These are phyloP conservation scores for Clarias gariepinus DNA, from an alignment of 2,113 vertebrate genomes.

Conservation along the genomic window DNA sequence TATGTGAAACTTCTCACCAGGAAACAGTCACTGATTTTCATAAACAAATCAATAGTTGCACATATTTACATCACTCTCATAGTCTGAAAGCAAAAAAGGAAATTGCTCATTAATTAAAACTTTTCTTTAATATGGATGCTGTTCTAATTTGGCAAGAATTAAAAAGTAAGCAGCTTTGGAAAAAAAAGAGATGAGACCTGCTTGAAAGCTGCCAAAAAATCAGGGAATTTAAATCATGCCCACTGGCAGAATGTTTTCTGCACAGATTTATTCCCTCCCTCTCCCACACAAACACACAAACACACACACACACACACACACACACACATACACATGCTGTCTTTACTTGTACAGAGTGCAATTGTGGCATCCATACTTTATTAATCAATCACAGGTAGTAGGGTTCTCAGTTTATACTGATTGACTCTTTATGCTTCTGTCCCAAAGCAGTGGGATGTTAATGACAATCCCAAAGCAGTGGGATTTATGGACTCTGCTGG, in stretches of 20 bases:
- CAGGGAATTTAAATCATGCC: constrained; percentile 70
- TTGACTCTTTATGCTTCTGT: constrained; percentile 1
- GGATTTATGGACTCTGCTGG: neutral
- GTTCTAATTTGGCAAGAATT: constrained; percentile 71
- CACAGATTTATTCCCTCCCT: constrained; percentile 60
- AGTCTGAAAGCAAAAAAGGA: constrained; percentile 52
- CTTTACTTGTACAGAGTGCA: constrained; percentile 6
- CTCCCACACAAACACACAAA: neutral
- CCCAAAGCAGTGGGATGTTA: neutral
- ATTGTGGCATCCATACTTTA: constrained; percentile 28
- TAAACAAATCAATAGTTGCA: constrained; percentile 73
- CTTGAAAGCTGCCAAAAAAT: constrained; percentile 65
- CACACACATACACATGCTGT: neutral
- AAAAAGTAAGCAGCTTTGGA: constrained; percentile 67
- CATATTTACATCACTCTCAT: constrained; percentile 71
- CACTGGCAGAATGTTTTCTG: constrained; percentile 72
- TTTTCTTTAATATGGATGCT: constrained; percentile 69
- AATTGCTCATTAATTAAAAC: constrained; percentile 71
- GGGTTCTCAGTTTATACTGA: constrained; percentile 45
- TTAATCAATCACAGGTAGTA: constrained; percentile 46
- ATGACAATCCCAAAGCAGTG: neutral
- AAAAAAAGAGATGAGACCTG: constrained; percentile 65
- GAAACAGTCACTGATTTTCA: constrained; percentile 68
- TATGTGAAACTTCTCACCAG: constrained; percentile 71
- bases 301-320: too few relatives aligned